Evolutionary conservation across 1,140 invertebrate genomes (phyloP).

Genomic region (Drosophila biarmipes): DNA sequence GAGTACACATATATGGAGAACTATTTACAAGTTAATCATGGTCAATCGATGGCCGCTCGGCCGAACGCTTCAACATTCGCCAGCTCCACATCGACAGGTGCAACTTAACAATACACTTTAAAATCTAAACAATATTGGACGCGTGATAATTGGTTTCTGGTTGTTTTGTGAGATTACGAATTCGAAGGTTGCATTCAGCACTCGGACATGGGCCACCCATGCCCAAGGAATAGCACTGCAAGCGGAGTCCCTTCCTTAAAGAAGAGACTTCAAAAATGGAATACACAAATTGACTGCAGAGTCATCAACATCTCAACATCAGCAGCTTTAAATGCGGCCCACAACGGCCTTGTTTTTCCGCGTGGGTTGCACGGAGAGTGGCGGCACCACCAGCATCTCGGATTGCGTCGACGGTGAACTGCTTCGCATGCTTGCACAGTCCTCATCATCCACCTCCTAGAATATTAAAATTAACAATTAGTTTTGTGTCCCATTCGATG

Average conservation of each 20-base stretch:
- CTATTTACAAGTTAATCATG: slow-evolving; percentile 64
- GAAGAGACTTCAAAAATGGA: slow-evolving; percentile 56
- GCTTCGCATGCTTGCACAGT: slow-evolving; percentile 85
- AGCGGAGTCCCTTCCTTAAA: slow-evolving; percentile 33
- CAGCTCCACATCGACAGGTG: slow-evolving; percentile 28
- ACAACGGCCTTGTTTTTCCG: slow-evolving; percentile 87
- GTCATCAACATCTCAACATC: slow-evolving; percentile 5
- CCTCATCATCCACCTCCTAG: slow-evolving; percentile 87
- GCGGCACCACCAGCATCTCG: slow-evolving; percentile 89
- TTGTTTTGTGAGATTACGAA: slow-evolving; percentile 60
- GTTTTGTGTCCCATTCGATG: not conserved
- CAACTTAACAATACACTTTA: slow-evolving; percentile 57
- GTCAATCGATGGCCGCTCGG: slow-evolving; percentile 41
- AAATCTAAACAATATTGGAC: slow-evolving; percentile 61
- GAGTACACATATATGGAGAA: slow-evolving; percentile 34
- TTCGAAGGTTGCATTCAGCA: slow-evolving; percentile 31
- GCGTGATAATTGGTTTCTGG: slow-evolving; percentile 43
- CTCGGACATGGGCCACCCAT: slow-evolving; percentile 19
- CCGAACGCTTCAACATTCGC: slow-evolving; percentile 73
- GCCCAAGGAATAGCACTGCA: slow-evolving; percentile 28
- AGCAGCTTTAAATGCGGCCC: slow-evolving; percentile 60
- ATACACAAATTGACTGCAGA: slow-evolving; percentile 47
- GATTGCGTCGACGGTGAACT: slow-evolving; percentile 86
- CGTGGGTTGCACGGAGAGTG: slow-evolving; percentile 92
- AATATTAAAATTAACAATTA: slow-evolving; percentile 43